These are phyloP conservation scores for Trachymyrmex cornetzi DNA, from an alignment of 1,140 invertebrate genomes.

Conservation along the genomic window DNA sequence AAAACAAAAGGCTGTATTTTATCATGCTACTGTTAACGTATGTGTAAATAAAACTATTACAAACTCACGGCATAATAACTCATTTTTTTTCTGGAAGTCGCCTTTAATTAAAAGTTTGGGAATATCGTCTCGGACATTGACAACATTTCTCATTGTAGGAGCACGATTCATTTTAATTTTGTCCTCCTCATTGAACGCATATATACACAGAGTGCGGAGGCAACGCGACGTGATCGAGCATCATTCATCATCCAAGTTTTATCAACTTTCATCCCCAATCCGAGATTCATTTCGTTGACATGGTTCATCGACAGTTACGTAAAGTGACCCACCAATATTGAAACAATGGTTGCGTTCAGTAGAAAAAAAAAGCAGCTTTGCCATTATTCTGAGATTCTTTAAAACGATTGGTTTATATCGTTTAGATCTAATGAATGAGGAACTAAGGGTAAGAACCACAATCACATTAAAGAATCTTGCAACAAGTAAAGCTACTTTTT, in stretches of 20 bases:
- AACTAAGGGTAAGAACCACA: too few species aligned
- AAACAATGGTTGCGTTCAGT: constrained; percentile 29
- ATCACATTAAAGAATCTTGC: too few species aligned
- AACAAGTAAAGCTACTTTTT: too few species aligned
- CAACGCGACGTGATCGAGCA: constrained; percentile 41
- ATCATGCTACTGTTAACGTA: not conserved
- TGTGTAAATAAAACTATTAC: constrained; percentile 7
- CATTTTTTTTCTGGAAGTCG: not conserved
- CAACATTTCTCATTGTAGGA: constrained; percentile 26
- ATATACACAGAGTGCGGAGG: too few species aligned
- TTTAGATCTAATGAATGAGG: too few species aligned
- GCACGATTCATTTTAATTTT: constrained; percentile 60
- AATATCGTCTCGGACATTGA: constrained; percentile 45
- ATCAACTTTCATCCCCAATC: constrained; percentile 40
- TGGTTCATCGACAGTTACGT: constrained; percentile 25
- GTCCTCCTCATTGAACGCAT: not conserved
- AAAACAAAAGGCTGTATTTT: not conserved
- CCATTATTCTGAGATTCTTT: too few species aligned
- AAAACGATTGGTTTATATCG: too few species aligned
- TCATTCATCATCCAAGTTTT: constrained; percentile 58
- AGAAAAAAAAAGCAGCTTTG: too few species aligned
- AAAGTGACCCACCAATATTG: not conserved
- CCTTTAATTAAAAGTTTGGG: constrained; percentile 39
- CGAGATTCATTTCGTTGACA: constrained; percentile 24
- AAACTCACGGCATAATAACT: too few species aligned